Conservation (phyloP, 2,888 invertebrate genomes). For the Phortica magna region DNA sequence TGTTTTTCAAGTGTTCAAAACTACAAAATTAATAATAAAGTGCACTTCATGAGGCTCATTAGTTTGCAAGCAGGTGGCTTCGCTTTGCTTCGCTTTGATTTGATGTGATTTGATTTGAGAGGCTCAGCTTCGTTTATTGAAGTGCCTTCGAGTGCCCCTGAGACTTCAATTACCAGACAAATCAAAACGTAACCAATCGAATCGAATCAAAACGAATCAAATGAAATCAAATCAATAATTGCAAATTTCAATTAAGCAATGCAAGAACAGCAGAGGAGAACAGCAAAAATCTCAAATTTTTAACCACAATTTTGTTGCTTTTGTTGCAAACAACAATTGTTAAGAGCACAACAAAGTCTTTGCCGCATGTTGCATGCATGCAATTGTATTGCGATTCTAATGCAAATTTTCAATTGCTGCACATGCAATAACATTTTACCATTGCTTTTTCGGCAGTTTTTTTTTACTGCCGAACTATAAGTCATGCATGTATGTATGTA, state of each 20-base stretch:
- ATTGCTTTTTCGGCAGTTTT: neutral
- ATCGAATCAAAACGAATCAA: conserved; percentile 49
- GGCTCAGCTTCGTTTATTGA: neutral
- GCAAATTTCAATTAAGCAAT: conserved; percentile 16
- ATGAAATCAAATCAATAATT: conserved; percentile 58
- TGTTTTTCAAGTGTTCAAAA: neutral
- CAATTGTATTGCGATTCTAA: too few relatives aligned
- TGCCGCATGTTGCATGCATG: too few relatives aligned
- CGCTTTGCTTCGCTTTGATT: neutral
- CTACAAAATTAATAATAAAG: neutral
- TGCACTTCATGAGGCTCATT: conserved; percentile 27
- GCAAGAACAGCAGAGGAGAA: neutral
- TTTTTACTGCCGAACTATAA: neutral
- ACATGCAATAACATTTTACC: too few relatives aligned
- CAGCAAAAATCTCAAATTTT: neutral
- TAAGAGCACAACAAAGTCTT: too few relatives aligned
- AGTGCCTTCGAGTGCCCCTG: neutral
- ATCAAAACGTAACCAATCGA: conserved; percentile 52
- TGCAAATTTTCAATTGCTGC: too few relatives aligned
- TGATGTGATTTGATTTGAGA: too few relatives aligned
- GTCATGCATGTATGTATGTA: neutral
- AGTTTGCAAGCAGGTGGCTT: conserved; percentile 24
- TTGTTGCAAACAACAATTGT: neutral
- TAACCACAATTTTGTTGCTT: neutral
- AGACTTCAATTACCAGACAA: conserved; percentile 6